These are phyloP conservation scores for Okapia johnstoni DNA, from an alignment of 2,113 vertebrate species.

Conservation along the genomic window DNA sequence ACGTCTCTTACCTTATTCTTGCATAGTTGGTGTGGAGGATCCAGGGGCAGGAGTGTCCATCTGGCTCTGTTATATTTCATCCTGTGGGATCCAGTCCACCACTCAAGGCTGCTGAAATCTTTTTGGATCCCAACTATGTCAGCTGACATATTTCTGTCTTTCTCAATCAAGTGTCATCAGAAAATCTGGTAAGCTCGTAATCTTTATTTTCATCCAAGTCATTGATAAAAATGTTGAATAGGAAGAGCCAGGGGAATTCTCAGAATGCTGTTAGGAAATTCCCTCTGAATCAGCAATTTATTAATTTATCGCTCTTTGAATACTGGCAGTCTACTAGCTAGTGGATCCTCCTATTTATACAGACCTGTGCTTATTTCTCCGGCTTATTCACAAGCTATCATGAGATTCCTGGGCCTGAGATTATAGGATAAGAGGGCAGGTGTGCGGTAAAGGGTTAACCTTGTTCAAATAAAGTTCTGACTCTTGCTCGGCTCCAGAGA, in stretches of 20 bases:
- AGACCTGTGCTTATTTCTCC: neutral
- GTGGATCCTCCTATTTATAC: neutral
- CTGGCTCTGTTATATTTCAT: neutral
- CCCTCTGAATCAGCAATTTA: neutral
- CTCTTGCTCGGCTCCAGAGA: neutral
- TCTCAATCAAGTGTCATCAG: conserved; percentile 1
- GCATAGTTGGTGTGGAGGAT: neutral
- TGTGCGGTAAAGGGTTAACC: neutral
- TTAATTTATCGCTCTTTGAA: neutral
- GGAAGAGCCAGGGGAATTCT: neutral
- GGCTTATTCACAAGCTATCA: neutral
- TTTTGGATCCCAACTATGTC: conserved; percentile 11
- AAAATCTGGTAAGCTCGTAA: neutral
- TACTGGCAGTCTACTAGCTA: neutral
- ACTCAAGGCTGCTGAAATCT: conserved; percentile 32
- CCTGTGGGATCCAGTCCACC: neutral
- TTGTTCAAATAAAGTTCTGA: neutral
- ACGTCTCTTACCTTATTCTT: neutral
- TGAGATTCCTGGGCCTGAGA: neutral
- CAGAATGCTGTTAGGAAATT: neutral
- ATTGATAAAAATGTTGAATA: conserved; percentile 28
- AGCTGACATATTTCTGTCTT: conserved; percentile 24
- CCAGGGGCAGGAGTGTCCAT: neutral
- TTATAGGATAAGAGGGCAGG: neutral
- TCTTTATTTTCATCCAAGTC: conserved; percentile 23